Conservation (phyloP, 2,888 invertebrate genomes). For the Melanostoma scalare region DNA sequence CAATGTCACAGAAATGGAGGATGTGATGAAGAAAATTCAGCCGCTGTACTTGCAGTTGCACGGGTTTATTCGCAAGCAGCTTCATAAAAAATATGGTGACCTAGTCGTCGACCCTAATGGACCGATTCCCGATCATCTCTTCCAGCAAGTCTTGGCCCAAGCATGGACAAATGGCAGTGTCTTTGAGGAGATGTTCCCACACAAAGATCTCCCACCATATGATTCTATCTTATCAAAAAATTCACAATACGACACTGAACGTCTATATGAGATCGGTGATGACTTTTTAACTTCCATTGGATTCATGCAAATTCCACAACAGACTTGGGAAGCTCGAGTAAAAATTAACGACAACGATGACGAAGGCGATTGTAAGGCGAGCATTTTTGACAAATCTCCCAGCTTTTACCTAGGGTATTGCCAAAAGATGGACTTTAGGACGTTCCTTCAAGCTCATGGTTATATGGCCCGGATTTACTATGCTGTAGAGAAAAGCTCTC, state of each 20-base stretch:
- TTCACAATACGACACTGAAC: neutral
- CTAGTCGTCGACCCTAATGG: conserved; percentile 84
- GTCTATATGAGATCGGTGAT: conserved; percentile 5
- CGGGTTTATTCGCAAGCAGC: conserved; percentile 87
- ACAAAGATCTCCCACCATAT: neutral
- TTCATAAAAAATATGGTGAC: conserved; percentile 87
- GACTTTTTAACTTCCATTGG: conserved; percentile 48
- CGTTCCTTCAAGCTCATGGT: conserved; percentile 67
- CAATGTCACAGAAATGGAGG: conserved; percentile 84
- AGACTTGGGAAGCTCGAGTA: conserved; percentile 8
- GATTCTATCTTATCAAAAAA: neutral
- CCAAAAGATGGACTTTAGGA: conserved; percentile 57
- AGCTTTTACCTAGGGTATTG: conserved; percentile 53
- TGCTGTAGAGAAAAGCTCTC: conserved; percentile 38
- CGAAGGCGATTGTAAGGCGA: conserved; percentile 37
- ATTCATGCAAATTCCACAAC: conserved; percentile 9
- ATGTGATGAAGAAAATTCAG: conserved; percentile 87
- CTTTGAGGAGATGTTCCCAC: neutral
- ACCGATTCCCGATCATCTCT: conserved; percentile 88
- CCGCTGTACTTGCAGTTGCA: conserved; percentile 91
- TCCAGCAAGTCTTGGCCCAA: conserved; percentile 82
- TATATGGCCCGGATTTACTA: conserved; percentile 54
- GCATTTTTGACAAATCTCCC: conserved; percentile 4
- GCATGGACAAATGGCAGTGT: conserved; percentile 32
- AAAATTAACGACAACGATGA: conserved; percentile 2